Evolutionary conservation across 1,140 invertebrate species (phyloP).

Genomic region (Agrilus planipennis): DNA sequence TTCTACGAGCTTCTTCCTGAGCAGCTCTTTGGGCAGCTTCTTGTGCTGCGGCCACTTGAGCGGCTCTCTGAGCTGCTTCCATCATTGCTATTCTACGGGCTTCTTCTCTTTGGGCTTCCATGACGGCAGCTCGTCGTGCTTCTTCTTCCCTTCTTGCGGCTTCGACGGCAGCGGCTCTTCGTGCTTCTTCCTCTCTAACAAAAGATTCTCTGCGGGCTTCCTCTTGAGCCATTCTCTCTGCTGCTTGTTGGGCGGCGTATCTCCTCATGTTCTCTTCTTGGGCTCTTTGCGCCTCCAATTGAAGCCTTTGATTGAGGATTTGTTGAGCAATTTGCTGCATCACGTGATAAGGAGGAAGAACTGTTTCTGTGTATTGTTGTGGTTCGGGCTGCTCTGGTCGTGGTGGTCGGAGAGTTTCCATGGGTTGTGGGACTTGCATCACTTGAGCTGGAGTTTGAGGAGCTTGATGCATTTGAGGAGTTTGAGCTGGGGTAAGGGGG

Average conservation of each 20-base stretch:
- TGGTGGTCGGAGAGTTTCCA: slow-evolving; percentile 29
- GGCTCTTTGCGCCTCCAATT: slow-evolving; percentile 23
- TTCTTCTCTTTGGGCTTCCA: slow-evolving; percentile 3
- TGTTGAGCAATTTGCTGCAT: slow-evolving; percentile 32
- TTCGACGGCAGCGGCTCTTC: neutral
- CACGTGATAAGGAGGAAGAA: slow-evolving; percentile 24
- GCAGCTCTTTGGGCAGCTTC: neutral
- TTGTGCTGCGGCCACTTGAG: too few relatives aligned
- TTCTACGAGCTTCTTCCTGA: slow-evolving; percentile 3
- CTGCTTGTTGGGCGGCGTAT: slow-evolving; percentile 2
- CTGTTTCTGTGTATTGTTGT: slow-evolving; percentile 11
- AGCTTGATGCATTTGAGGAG: too few relatives aligned
- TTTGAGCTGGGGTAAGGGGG: too few relatives aligned
- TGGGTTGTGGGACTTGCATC: slow-evolving; percentile 15
- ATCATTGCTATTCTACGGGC: too few relatives aligned
- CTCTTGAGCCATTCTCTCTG: neutral
- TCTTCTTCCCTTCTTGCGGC: slow-evolving; percentile 6
- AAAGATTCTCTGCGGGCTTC: neutral
- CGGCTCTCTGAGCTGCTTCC: too few relatives aligned
- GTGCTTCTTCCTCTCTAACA: too few relatives aligned
- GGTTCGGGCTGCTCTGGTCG: slow-evolving; percentile 13
- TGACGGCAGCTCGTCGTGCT: slow-evolving; percentile 8
- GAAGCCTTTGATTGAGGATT: slow-evolving; percentile 30
- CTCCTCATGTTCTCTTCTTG: slow-evolving; percentile 11
- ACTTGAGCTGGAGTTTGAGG: too few relatives aligned